Evolutionary conservation across 2,888 invertebrate genomes (phyloP).

Genomic region (Drosophila paramelanica): DNA sequence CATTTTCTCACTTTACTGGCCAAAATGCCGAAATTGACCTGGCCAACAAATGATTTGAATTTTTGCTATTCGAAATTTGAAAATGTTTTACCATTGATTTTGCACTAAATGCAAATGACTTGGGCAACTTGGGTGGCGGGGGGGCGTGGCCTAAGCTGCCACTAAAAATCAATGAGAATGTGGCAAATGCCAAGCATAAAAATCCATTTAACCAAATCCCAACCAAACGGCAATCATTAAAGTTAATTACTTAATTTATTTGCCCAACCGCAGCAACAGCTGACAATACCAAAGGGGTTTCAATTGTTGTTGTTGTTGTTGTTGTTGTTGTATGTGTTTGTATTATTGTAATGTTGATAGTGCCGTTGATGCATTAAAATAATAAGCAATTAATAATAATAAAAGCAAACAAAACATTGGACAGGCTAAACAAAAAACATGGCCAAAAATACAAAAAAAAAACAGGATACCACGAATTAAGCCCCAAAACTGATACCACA

Average conservation of each 20-base stretch:
- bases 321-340: not conserved
- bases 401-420: slow-evolving; percentile 57
- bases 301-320: slow-evolving; percentile 16
- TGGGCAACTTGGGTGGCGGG: not conserved
- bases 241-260: slow-evolving; percentile 71
- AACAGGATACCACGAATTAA: slow-evolving; percentile 11
- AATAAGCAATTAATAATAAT: slow-evolving; percentile 68
- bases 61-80: slow-evolving; percentile 38
- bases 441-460: slow-evolving; percentile 4
- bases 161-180: slow-evolving; percentile 26
- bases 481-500: slow-evolving; percentile 4
- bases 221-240: slow-evolving; percentile 53
- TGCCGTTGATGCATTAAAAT: slow-evolving; percentile 48
- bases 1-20: slow-evolving; percentile 14
- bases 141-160: slow-evolving; percentile 5
- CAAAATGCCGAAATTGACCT: slow-evolving; percentile 25
- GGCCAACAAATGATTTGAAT: slow-evolving; percentile 38
- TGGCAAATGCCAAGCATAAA: slow-evolving; percentile 32
- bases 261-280: slow-evolving; percentile 51
- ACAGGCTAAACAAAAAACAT: slow-evolving; percentile 45
- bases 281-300: slow-evolving; percentile 46
- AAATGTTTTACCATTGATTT: slow-evolving; percentile 48
- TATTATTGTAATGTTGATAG: slow-evolving; percentile 9
- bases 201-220: slow-evolving; percentile 34
- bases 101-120: slow-evolving; percentile 59